These are phyloP conservation scores for Microctonus aethiopoides DNA, from an alignment of 2,888 invertebrate genomes.

Conservation along the genomic window DNA sequence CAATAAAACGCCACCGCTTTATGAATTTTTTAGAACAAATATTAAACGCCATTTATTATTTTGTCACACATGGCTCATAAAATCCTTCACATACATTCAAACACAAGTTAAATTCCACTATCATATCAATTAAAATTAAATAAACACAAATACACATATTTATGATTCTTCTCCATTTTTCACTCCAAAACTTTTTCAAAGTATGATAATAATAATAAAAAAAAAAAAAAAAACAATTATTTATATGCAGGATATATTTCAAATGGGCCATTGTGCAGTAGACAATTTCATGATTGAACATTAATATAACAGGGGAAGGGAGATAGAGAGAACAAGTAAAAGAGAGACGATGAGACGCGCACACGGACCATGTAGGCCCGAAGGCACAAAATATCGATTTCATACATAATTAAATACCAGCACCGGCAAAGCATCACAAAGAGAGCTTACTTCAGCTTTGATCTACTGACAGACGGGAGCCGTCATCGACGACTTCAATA, in stretches of 20 bases:
- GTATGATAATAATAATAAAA: no score
- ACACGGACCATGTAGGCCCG: slow-evolving; percentile 46
- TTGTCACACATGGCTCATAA: neutral
- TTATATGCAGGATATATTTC: neutral
- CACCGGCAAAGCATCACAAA: slow-evolving; percentile 64
- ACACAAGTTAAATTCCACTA: neutral
- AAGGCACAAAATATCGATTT: slow-evolving; percentile 66
- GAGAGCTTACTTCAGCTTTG: slow-evolving; percentile 66
- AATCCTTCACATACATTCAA: neutral
- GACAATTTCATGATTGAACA: slow-evolving; percentile 8
- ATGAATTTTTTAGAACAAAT: slow-evolving; percentile 36
- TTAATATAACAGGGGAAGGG: slow-evolving; percentile 5
- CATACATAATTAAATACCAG: slow-evolving; percentile 67
- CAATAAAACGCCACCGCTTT: slow-evolving; percentile 37
- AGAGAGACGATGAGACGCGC: neutral
- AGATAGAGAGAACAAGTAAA: slow-evolving; percentile 22
- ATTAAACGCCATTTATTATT: slow-evolving; percentile 6
- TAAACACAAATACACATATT: neutral
- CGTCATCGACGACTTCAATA: slow-evolving; percentile 66
- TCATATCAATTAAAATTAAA: neutral
- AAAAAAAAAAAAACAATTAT: neutral
- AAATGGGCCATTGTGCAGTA: neutral
- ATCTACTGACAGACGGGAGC: slow-evolving; percentile 66
- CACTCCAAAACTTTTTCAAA: no score
- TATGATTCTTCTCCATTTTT: no score